phyloP scores from a whole-genome alignment of 2,113 vertebrate genomes.

The Dipodomys spectabilis region DNA sequence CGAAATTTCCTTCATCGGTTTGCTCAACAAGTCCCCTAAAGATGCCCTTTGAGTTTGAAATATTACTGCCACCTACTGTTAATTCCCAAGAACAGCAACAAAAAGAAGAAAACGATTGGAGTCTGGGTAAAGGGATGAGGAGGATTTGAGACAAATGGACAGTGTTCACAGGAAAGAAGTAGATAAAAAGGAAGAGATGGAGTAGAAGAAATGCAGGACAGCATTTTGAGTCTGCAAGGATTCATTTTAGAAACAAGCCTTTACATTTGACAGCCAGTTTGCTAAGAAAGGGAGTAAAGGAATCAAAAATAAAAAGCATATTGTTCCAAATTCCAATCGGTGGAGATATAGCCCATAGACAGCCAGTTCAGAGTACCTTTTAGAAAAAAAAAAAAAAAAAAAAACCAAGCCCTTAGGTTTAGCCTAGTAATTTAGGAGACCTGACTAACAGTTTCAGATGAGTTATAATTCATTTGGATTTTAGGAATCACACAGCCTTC shows the following conservation, averaged over 20 bases:
- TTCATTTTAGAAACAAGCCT: constrained; percentile 3
- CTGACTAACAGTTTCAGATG: not conserved
- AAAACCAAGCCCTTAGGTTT: not conserved
- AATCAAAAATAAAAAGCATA: not conserved
- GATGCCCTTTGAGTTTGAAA: constrained; percentile 64
- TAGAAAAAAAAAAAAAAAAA: not conserved
- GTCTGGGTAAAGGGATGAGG: not conserved
- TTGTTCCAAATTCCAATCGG: not conserved
- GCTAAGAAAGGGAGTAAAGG: not conserved
- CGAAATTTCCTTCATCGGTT: not conserved
- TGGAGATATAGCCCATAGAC: not conserved
- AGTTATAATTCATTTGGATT: not conserved
- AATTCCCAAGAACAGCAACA: constrained; percentile 47
- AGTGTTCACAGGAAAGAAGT: not conserved
- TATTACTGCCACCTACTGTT: constrained; percentile 86
- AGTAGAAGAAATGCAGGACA: not conserved
- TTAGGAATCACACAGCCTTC: not conserved
- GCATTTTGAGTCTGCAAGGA: not conserved
- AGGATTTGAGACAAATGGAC: not conserved
- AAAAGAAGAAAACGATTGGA: not conserved
- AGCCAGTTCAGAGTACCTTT: not conserved
- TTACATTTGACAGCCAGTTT: not conserved
- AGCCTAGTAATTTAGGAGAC: not conserved
- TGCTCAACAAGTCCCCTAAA: not conserved
- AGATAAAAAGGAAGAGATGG: not conserved